These are phyloP conservation scores for Amblyjoppa proteus DNA, from an alignment of 2,888 invertebrate species.

Conservation along the genomic window DNA sequence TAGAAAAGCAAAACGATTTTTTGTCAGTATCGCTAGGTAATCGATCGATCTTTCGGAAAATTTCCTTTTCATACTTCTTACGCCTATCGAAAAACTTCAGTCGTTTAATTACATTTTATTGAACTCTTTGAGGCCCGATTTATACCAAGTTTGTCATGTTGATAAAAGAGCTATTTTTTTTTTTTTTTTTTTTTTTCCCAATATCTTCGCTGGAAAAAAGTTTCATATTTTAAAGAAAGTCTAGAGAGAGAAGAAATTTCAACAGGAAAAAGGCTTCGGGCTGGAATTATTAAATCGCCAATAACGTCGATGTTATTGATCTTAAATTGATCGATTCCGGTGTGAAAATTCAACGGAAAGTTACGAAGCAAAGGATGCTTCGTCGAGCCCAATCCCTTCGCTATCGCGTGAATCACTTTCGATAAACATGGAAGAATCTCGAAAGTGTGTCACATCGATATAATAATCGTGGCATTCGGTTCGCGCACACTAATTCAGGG, in stretches of 20 bases:
- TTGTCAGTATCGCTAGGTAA: no score
- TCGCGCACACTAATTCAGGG: constrained; percentile 1
- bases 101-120: no score
- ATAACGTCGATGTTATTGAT: neutral
- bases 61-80: no score
- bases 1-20: neutral
- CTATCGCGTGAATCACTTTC: constrained; percentile 39
- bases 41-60: no score
- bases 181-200: neutral
- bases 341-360: neutral
- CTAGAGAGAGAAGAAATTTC: no score
- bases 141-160: no score
- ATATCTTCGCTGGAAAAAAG: neutral
- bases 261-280: neutral
- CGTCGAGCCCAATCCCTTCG: constrained; percentile 8
- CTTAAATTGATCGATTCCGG: neutral
- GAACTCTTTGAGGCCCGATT: no score
- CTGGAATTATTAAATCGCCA: neutral
- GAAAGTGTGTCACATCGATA: constrained; percentile 19
- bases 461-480: neutral
- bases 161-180: no score
- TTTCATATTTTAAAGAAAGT: no score
- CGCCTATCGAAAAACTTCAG: neutral
- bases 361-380: neutral
- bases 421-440: neutral